phyloP scores from a whole-genome alignment of 2,888 invertebrate genomes.

The Phytoseiulus persimilis region DNA sequence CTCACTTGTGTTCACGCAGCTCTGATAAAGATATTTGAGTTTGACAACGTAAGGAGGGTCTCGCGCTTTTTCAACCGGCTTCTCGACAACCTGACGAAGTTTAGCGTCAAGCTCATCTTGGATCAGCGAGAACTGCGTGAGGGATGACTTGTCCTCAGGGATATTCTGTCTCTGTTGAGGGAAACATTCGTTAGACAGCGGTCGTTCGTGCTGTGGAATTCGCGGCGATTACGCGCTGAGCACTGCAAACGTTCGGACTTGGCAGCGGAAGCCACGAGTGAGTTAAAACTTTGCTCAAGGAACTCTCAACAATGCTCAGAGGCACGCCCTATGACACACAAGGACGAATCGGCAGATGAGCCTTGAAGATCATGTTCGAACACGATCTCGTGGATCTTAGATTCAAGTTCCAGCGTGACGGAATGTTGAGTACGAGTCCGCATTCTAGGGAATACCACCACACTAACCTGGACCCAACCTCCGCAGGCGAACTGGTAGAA shows the following conservation, averaged over 20 bases:
- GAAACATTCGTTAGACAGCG: neutral
- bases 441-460: too few relatives aligned
- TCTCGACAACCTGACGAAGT: conserved; percentile 49
- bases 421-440: too few relatives aligned
- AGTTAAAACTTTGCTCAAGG: neutral
- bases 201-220: neutral
- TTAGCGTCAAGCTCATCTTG: conserved; percentile 59
- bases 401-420: too few relatives aligned
- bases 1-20: conserved; percentile 80
- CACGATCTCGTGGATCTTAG: too few relatives aligned
- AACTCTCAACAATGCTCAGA: neutral
- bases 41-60: conserved; percentile 62
- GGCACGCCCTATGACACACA: neutral
- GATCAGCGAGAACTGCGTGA: conserved; percentile 61
- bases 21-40: conserved; percentile 71
- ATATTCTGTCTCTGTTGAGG: conserved; percentile 53
- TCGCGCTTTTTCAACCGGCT: conserved; percentile 10
- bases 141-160: conserved; percentile 70
- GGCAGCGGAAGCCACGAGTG: neutral
- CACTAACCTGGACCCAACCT: conserved; percentile 56
- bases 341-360: neutral
- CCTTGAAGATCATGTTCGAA: neutral
- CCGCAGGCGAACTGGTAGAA: conserved; percentile 74
- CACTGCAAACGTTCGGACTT: neutral
- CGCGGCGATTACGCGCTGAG: neutral